Percentiles rank a stretch among this genome's conserved stretches.
These are phyloP conservation scores for Oreochromis niloticus DNA, from an alignment of 2,113 vertebrate genomes.

Conservation along the genomic window DNA sequence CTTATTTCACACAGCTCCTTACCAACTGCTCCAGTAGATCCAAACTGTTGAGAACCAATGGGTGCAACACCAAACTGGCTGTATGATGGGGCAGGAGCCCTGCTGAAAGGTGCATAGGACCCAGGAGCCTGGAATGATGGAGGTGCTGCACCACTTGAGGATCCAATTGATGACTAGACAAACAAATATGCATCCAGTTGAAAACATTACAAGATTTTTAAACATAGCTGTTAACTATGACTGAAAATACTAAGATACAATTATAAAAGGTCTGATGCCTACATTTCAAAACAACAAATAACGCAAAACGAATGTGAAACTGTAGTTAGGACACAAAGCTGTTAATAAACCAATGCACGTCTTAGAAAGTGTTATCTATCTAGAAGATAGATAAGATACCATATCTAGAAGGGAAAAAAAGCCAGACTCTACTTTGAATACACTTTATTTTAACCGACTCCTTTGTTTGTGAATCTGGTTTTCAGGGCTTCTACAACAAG, in stretches of 20 bases:
- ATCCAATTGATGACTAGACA: conserved; percentile 86
- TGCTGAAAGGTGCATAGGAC: conserved; percentile 85
- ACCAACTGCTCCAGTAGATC: conserved; percentile 79
- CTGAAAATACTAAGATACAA: background rate
- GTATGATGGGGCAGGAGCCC: conserved; percentile 85
- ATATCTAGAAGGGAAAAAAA: background rate
- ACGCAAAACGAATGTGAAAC: background rate
- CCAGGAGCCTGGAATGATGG: conserved; percentile 85
- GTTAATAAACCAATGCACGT: background rate
- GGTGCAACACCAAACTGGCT: conserved; percentile 84
- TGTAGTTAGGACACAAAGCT: background rate
- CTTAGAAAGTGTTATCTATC: background rate
- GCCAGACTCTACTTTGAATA: background rate
- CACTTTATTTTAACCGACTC: background rate
- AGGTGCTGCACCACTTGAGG: conserved; percentile 70
- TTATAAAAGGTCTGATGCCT: background rate
- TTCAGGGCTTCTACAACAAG: background rate
- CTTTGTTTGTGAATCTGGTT: background rate
- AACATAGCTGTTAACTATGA: background rate
- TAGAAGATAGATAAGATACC: background rate
- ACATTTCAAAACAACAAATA: background rate
- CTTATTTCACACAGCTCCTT: conserved; percentile 15
- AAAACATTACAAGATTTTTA: background rate
- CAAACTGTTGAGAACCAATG: conserved; percentile 82
- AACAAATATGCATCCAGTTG: background rate